phyloP scores from a whole-genome alignment of 2,888 invertebrate genomes.

The Acleris sparsana region DNA sequence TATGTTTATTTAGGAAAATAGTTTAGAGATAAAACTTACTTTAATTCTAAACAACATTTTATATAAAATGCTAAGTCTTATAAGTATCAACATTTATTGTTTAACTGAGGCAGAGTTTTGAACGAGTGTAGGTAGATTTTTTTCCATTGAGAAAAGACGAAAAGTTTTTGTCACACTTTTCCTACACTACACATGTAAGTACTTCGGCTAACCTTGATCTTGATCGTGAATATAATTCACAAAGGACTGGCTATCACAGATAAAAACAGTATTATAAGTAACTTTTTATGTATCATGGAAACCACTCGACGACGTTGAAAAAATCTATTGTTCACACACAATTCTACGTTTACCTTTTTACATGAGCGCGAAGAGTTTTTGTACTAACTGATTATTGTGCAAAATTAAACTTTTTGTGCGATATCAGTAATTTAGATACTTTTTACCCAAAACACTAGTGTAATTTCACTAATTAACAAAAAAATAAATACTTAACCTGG shows the following conservation, averaged over 20 bases:
- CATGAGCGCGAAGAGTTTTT: conserved; percentile 34
- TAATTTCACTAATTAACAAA: conserved; percentile 10
- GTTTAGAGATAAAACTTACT: too few species aligned
- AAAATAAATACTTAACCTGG: neutral
- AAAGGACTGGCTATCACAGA: conserved; percentile 32
- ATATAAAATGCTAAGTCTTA: too few species aligned
- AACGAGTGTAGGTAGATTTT: neutral
- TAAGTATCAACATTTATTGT: too few species aligned
- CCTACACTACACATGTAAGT: conserved; percentile 7
- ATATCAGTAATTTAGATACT: conserved; percentile 8
- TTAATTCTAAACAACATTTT: too few species aligned
- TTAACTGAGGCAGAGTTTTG: too few species aligned
- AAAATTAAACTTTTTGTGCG: conserved; percentile 29
- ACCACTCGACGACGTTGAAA: conserved; percentile 47
- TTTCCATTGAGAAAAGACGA: neutral
- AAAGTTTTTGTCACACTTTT: conserved; percentile 19
- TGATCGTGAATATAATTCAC: conserved; percentile 20
- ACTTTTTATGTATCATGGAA: conserved; percentile 54
- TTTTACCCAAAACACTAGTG: conserved; percentile 6
- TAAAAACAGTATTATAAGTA: conserved; percentile 42
- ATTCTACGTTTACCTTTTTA: conserved; percentile 27
- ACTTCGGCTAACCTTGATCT: conserved; percentile 28
- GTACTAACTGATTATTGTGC: conserved; percentile 36
- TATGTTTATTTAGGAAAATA: too few species aligned
- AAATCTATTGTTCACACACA: conserved; percentile 42